phyloP scores from a whole-genome alignment of 2,113 vertebrate genomes.

The Rhinoptilus africanus region DNA sequence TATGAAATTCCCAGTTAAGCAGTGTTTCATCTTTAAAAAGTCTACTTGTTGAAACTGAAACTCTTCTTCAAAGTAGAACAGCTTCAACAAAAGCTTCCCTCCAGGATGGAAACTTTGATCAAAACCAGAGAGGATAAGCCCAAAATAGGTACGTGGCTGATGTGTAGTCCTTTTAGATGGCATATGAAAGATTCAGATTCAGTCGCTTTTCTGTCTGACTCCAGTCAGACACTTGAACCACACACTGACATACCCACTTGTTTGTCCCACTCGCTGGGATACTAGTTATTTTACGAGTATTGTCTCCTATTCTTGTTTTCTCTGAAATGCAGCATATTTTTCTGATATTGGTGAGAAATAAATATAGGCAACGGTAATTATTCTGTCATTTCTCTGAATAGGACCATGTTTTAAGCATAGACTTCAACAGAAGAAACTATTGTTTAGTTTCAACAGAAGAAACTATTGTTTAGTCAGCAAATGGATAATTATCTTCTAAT shows the following conservation, averaged over 20 bases:
- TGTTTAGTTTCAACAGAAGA: slow-evolving; percentile 14
- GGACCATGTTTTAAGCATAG: background rate
- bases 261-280: background rate
- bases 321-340: slow-evolving; percentile 4
- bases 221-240: background rate
- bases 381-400: background rate
- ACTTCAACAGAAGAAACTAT: background rate
- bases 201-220: background rate
- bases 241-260: background rate
- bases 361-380: background rate
- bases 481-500: slow-evolving; percentile 2
- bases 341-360: background rate
- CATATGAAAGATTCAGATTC: background rate
- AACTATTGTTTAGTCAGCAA: slow-evolving; percentile 25
- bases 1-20: background rate
- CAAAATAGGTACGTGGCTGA: background rate
- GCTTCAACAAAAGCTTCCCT: background rate
- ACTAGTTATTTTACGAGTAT: background rate
- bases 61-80: background rate
- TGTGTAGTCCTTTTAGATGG: background rate
- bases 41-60: background rate
- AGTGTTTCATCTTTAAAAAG: background rate
- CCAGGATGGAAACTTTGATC: background rate
- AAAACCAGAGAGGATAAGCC: background rate
- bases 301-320: background rate